Conservation (phyloP, 2,797 vertebrate genomes). For the Neostethus bicornis region DNA sequence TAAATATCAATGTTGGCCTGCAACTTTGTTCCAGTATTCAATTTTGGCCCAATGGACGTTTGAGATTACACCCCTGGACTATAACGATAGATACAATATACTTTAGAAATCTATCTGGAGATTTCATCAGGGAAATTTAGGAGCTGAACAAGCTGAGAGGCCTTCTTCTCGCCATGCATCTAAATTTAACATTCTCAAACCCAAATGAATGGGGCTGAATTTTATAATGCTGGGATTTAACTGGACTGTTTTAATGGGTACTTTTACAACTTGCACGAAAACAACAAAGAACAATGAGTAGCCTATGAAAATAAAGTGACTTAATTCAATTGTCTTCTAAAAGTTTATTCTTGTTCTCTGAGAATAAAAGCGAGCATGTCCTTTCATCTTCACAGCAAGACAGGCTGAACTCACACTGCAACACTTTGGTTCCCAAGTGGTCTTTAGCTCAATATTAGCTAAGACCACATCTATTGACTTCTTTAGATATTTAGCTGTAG, state of each 20-base stretch:
- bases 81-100: no score
- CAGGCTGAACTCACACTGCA: neutral
- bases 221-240: constrained; percentile 33
- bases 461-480: no score
- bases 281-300: constrained; percentile 26
- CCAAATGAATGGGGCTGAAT: constrained; percentile 14
- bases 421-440: neutral
- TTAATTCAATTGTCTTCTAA: constrained; percentile 4
- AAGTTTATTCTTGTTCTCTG: neutral
- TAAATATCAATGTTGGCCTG: no score
- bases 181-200: constrained; percentile 43
- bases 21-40: no score
- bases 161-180: constrained; percentile 10
- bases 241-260: constrained; percentile 39
- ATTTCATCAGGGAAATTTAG: neutral
- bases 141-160: neutral
- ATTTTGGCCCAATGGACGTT: no score
- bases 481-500: no score
- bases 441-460: constrained; percentile 7
- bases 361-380: neutral
- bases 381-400: constrained; percentile 2
- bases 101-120: no score
- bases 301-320: no score
- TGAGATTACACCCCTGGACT: no score
- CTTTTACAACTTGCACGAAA: constrained; percentile 30